A percentile compares a stretch with the other conserved stretches of the same genome.
Conservation (phyloP, 1,140 invertebrate genomes). For the Cotesia chilonis region DNA sequence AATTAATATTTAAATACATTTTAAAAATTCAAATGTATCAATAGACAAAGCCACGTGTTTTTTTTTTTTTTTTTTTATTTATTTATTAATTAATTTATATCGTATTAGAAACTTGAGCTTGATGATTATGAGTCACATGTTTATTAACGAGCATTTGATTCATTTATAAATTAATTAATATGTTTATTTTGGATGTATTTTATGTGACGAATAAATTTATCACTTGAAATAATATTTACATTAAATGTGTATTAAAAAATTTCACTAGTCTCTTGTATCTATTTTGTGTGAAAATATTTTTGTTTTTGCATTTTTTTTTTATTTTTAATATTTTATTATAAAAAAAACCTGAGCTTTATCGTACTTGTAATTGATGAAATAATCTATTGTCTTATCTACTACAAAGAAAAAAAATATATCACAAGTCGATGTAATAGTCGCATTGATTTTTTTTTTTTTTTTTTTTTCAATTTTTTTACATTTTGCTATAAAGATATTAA, state of each 20-base stretch:
- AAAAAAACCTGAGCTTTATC: slow-evolving; percentile 9
- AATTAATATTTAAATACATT: slow-evolving; percentile 44
- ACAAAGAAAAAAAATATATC: slow-evolving; percentile 16
- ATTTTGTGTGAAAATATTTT: no score
- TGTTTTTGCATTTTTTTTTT: no score
- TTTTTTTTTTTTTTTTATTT: no score
- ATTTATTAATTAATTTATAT: slow-evolving; percentile 9
- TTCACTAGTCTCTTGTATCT: no score
- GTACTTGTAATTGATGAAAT: slow-evolving; percentile 5
- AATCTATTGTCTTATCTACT: not conserved
- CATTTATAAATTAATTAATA: no score
- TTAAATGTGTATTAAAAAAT: no score
- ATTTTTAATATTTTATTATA: no score
- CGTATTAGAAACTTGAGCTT: not conserved
- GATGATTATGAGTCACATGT: slow-evolving; percentile 47
- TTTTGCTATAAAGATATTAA: no score
- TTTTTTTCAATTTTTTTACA: slow-evolving; percentile 13
- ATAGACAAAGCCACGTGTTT: slow-evolving; percentile 9
- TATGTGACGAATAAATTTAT: not conserved
- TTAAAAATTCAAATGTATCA: slow-evolving; percentile 9
- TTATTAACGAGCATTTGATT: not conserved
- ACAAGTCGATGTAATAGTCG: slow-evolving; percentile 13
- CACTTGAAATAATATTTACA: slow-evolving; percentile 24
- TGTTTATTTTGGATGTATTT: no score
- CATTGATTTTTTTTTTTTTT: slow-evolving; percentile 5